Conservation (phyloP, 2,113 vertebrate genomes). For the Pseudorasbora parva region DNA sequence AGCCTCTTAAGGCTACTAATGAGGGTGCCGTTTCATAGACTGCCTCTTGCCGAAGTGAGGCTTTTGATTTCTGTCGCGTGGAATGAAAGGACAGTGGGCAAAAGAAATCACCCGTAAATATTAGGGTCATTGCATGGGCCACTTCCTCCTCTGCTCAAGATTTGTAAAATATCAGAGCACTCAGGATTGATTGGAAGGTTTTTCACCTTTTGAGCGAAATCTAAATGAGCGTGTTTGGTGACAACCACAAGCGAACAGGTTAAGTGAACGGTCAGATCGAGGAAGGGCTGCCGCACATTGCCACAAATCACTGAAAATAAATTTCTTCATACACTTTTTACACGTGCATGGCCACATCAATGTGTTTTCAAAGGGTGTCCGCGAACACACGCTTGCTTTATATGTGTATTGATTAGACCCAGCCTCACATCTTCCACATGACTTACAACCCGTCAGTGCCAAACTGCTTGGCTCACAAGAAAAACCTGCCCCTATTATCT, state of each 20-base stretch:
- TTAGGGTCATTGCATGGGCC: constrained; percentile 67
- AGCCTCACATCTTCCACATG: constrained; percentile 76
- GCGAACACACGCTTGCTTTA: constrained; percentile 66
- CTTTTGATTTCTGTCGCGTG: constrained; percentile 70
- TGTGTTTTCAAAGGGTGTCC: constrained; percentile 25
- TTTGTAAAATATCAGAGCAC: constrained; percentile 67
- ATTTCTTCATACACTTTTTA: background rate
- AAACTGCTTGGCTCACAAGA: constrained; percentile 76
- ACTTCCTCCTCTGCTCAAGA: constrained; percentile 54
- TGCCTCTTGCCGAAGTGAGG: constrained; percentile 44
- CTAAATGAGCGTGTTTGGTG: constrained; percentile 45
- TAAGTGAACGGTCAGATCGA: constrained; percentile 2
- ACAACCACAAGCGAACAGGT: constrained; percentile 18
- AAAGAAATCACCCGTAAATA: constrained; percentile 67
- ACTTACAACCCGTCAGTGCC: constrained; percentile 77
- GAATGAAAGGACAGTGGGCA: constrained; percentile 51
- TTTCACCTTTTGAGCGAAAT: constrained; percentile 48
- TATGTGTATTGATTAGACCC: constrained; percentile 83
- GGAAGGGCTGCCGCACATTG: constrained; percentile 6
- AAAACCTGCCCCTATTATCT: constrained; percentile 78
- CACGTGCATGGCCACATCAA: background rate
- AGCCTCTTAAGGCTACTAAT: constrained; percentile 77
- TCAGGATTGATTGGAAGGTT: constrained; percentile 70
- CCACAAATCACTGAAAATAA: constrained; percentile 52
- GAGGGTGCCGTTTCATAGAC: constrained; percentile 46